A percentile compares a stretch with the other conserved stretches of the same genome.
These are phyloP conservation scores for Luehdorfia chinensis DNA, from an alignment of 1,140 invertebrate genomes.

Conservation along the genomic window DNA sequence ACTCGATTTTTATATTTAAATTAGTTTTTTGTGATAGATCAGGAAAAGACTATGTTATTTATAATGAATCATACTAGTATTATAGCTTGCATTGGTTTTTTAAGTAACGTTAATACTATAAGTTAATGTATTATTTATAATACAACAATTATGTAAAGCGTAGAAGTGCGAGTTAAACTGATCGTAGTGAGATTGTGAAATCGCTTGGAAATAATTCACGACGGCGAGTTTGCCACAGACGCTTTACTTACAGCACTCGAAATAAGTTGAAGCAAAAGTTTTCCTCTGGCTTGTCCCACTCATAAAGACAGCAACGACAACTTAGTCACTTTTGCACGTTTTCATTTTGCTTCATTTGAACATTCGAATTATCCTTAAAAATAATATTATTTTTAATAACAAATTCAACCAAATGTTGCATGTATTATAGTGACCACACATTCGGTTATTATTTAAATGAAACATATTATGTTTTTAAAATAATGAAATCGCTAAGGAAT, in stretches of 20 bases:
- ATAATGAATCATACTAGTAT: too few species aligned
- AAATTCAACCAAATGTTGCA: not conserved
- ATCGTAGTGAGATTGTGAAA: constrained; percentile 56
- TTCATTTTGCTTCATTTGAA: constrained; percentile 17
- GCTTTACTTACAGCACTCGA: constrained; percentile 51
- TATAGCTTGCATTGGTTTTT: too few species aligned
- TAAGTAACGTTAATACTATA: too few species aligned
- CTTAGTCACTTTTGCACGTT: constrained; percentile 38
- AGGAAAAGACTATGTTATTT: too few species aligned
- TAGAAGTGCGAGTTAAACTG: constrained; percentile 44
- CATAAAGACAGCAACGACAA: constrained; percentile 53
- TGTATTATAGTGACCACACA: too few species aligned
- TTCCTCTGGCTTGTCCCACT: constrained; percentile 35
- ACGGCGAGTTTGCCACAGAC: constrained; percentile 47
- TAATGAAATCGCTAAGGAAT: not conserved
- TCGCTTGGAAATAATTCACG: constrained; percentile 60
- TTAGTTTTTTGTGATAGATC: too few species aligned
- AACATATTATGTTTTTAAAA: too few species aligned
- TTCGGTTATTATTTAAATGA: too few species aligned
- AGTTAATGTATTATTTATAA: too few species aligned
- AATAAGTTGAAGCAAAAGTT: constrained; percentile 53
- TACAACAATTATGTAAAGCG: constrained; percentile 4
- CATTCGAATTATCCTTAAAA: constrained; percentile 4
- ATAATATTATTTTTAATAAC: not conserved
- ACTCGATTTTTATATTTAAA: too few species aligned